phyloP scores from a whole-genome alignment of 2,888 invertebrate genomes.

The Cyclophora albipunctata region DNA sequence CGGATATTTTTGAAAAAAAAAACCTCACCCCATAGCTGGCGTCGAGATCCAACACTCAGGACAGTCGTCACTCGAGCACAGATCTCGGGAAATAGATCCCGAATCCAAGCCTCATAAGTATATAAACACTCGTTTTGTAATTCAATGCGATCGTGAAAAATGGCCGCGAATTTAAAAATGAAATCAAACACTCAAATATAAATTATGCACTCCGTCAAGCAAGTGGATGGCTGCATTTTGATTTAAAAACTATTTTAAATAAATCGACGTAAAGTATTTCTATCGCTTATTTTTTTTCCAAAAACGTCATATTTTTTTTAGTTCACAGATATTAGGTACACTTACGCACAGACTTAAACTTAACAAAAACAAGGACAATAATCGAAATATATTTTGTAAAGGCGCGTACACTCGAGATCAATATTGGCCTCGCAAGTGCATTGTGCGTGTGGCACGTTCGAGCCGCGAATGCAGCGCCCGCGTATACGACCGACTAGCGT shows the following conservation, averaged over 20 bases:
- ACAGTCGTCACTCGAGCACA: too few species aligned
- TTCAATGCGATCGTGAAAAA: conserved; percentile 70
- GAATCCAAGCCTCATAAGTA: conserved; percentile 49
- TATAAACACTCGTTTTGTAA: conserved; percentile 69
- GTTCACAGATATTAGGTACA: too few species aligned
- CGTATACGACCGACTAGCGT: conserved; percentile 59
- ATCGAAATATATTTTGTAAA: conserved; percentile 13
- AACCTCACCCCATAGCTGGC: too few species aligned
- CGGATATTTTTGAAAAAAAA: too few species aligned
- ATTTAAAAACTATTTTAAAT: conserved; percentile 20
- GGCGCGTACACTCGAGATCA: conserved; percentile 33
- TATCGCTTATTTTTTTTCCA: background rate
- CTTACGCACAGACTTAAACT: too few species aligned
- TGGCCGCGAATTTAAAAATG: conserved; percentile 49
- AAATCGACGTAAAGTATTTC: conserved; percentile 1
- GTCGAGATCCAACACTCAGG: too few species aligned
- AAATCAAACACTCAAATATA: conserved; percentile 43
- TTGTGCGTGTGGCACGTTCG: conserved; percentile 63
- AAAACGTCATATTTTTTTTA: too few species aligned
- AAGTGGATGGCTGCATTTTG: conserved; percentile 54
- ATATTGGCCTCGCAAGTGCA: conserved; percentile 33
- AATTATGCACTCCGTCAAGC: conserved; percentile 47
- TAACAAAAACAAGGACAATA: conserved; percentile 6
- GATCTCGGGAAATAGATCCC: conserved; percentile 42
- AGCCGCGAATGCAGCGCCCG: conserved; percentile 51